Percentiles rank a stretch among this genome's conserved stretches.
These are phyloP conservation scores for Phoxinus phoxinus DNA, from an alignment of 2,113 vertebrate species.

Conservation along the genomic window DNA sequence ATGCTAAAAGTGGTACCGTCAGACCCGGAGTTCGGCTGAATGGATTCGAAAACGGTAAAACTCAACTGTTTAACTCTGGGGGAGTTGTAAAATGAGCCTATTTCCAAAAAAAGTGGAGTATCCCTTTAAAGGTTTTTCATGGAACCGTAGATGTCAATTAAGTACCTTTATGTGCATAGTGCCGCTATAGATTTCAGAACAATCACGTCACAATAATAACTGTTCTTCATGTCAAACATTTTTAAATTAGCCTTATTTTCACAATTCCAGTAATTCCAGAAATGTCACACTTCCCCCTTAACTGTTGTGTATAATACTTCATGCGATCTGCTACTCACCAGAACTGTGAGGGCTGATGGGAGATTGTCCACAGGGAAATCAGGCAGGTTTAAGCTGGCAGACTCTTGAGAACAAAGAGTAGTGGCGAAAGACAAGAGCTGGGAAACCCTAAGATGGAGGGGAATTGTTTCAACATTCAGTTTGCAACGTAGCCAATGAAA, in stretches of 20 bases:
- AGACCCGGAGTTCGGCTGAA: no score
- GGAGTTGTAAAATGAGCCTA: no score
- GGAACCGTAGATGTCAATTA: no score
- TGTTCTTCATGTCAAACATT: neutral
- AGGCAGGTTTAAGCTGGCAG: constrained; percentile 86
- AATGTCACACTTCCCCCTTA: neutral
- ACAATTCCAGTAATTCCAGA: no score
- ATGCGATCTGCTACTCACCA: constrained; percentile 78
- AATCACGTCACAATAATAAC: neutral
- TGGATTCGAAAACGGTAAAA: no score
- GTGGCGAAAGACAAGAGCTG: constrained; percentile 93
- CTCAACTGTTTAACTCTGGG: no score
- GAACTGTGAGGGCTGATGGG: constrained; percentile 81
- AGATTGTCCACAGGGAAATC: constrained; percentile 96
- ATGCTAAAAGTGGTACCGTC: no score
- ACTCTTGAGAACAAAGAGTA: constrained; percentile 95
- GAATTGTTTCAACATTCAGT: neutral
- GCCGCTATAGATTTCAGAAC: neutral
- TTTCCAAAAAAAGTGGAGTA: no score
- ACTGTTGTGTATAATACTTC: neutral
- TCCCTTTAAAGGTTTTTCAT: no score
- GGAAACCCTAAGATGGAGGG: constrained; percentile 81
- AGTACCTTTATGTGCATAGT: no score
- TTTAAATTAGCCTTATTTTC: no score
- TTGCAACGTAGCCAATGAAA: neutral